phyloP scores from a whole-genome alignment of 2,797 vertebrate species.

The Protonibea diacanthus region DNA sequence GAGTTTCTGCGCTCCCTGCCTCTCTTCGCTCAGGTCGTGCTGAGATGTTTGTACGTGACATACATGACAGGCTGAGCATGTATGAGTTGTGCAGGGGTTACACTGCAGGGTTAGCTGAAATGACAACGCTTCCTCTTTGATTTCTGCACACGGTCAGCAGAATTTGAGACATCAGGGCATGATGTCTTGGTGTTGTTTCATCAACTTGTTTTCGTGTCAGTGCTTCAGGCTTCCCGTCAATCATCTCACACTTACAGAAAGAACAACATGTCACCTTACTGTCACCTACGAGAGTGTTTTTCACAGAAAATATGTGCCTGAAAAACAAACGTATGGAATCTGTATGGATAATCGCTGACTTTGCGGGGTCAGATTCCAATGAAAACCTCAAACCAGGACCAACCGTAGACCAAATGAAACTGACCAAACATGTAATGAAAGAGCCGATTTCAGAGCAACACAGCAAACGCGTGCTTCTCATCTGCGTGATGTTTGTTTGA shows the following conservation, averaged over 20 bases:
- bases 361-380: not conserved
- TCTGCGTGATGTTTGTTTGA: not conserved
- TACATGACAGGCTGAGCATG: not conserved
- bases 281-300: not conserved
- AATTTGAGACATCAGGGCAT: constrained; percentile 4
- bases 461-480: not conserved
- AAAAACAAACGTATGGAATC: not conserved
- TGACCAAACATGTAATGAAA: not conserved
- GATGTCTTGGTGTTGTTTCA: not conserved
- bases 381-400: not conserved
- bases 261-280: not conserved
- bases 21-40: not conserved
- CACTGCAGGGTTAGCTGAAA: not conserved
- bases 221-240: not conserved
- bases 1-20: constrained; percentile 14
- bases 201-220: not conserved
- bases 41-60: not conserved
- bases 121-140: constrained; percentile 13
- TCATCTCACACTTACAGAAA: not conserved
- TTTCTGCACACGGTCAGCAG: constrained; percentile 8
- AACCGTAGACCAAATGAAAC: not conserved
- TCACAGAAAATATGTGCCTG: not conserved
- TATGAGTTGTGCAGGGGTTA: not conserved
- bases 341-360: not conserved
- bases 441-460: not conserved